These are phyloP conservation scores for Sebastes schlegelii DNA, from an alignment of 2,113 vertebrate genomes.

Conservation along the genomic window DNA sequence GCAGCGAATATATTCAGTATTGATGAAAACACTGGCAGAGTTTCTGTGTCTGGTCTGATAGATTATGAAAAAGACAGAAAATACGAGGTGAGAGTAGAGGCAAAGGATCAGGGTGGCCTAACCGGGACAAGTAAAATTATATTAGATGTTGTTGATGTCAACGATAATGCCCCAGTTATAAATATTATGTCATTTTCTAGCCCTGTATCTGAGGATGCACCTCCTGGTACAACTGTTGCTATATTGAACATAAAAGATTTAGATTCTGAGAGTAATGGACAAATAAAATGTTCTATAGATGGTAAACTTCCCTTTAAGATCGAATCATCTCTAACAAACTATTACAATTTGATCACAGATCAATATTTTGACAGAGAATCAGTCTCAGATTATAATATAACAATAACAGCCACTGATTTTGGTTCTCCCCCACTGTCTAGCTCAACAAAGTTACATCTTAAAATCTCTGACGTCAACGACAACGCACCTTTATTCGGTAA, in stretches of 20 bases:
- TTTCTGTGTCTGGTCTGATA: conserved; percentile 61
- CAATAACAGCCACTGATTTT: conserved; percentile 37
- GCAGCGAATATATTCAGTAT: conserved; percentile 44
- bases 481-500: conserved; percentile 48
- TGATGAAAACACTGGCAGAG: conserved; percentile 25
- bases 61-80: conserved; percentile 72
- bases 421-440: conserved; percentile 37
- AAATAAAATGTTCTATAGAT: conserved; percentile 61
- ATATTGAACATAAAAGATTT: conserved; percentile 69
- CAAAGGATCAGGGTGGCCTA: conserved; percentile 70
- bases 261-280: conserved; percentile 69
- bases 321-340: conserved; percentile 57
- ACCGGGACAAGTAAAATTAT: conserved; percentile 56
- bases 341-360: conserved; percentile 68
- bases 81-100: conserved; percentile 67
- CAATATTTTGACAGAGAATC: conserved; percentile 59
- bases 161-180: conserved; percentile 73
- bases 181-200: conserved; percentile 67
- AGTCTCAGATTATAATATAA: conserved; percentile 47
- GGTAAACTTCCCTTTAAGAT: conserved; percentile 63
- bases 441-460: conserved; percentile 25
- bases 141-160: conserved; percentile 71
- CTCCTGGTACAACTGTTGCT: conserved; percentile 56
- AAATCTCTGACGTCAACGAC: conserved; percentile 61
- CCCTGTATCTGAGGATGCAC: conserved; percentile 46